Conservation (phyloP, 2,797 vertebrate genomes). For the Scyliorhinus canicula region DNA sequence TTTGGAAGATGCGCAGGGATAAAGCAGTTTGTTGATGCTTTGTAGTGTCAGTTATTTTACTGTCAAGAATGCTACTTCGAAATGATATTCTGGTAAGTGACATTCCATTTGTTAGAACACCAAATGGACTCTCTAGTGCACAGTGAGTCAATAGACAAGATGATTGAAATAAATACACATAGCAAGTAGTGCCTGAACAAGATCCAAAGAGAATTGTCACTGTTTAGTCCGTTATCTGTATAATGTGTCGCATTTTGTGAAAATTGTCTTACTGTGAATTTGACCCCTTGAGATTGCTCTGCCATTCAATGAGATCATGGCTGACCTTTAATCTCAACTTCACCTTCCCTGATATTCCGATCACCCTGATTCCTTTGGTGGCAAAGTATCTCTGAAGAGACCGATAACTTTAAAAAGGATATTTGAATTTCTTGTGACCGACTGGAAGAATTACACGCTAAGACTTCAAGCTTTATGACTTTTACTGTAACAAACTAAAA, state of each 20-base stretch:
- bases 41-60: not conserved
- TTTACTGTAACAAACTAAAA: no score
- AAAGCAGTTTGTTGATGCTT: not conserved
- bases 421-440: no score
- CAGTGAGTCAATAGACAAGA: not conserved
- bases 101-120: not conserved
- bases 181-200: not conserved
- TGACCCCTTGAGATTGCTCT: not conserved
- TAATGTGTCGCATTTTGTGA: not conserved
- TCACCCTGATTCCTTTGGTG: not conserved
- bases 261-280: not conserved
- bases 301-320: not conserved
- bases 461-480: no score
- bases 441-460: no score
- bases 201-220: not conserved
- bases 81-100: not conserved
- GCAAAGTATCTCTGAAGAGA: no score
- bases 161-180: slow-evolving; percentile 31
- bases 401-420: no score
- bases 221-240: not conserved
- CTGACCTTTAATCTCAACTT: not conserved
- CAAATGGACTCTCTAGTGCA: not conserved
- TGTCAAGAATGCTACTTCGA: not conserved
- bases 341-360: not conserved
- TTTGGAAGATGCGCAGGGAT: not conserved